Percentiles rank a stretch among this genome's conserved stretches.
Conservation (phyloP, 1,140 invertebrate genomes). For the Drosophila orosa region DNA sequence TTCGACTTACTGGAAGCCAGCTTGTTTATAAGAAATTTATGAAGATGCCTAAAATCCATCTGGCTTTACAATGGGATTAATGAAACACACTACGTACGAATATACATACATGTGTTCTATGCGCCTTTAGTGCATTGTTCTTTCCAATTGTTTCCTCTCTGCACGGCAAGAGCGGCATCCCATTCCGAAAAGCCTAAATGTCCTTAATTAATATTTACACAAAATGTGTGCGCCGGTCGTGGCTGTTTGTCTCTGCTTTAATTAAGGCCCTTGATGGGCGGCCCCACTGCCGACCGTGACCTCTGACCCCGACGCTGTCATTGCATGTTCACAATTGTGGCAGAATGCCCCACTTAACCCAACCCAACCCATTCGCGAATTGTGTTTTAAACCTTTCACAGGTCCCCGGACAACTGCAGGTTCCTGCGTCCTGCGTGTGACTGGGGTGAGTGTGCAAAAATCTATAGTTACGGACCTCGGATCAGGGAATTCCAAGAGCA, state of each 20-base stretch:
- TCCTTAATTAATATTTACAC: constrained; percentile 44
- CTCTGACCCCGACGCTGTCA: not conserved
- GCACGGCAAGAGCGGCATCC: not conserved
- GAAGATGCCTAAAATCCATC: not conserved
- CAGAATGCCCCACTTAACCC: constrained; percentile 3
- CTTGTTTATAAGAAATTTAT: not conserved
- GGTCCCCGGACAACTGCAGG: constrained; percentile 3
- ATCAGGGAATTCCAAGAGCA: too few species aligned
- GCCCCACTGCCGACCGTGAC: constrained; percentile 15
- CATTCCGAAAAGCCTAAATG: not conserved
- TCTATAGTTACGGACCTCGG: not conserved
- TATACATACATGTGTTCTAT: not conserved
- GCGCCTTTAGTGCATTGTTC: not conserved
- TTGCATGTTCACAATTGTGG: constrained; percentile 20
- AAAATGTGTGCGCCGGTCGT: constrained; percentile 2
- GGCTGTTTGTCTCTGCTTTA: constrained; percentile 25
- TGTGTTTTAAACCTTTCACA: constrained; percentile 45
- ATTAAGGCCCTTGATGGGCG: constrained; percentile 27
- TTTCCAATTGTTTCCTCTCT: not conserved
- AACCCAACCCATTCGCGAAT: constrained; percentile 31
- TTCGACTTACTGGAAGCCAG: too few species aligned
- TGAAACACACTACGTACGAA: not conserved
- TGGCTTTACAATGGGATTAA: not conserved
- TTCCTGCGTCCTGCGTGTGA: not conserved
- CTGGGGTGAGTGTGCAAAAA: not conserved